phyloP scores from a whole-genome alignment of 2,113 vertebrate species.

The Enhydra lutris region DNA sequence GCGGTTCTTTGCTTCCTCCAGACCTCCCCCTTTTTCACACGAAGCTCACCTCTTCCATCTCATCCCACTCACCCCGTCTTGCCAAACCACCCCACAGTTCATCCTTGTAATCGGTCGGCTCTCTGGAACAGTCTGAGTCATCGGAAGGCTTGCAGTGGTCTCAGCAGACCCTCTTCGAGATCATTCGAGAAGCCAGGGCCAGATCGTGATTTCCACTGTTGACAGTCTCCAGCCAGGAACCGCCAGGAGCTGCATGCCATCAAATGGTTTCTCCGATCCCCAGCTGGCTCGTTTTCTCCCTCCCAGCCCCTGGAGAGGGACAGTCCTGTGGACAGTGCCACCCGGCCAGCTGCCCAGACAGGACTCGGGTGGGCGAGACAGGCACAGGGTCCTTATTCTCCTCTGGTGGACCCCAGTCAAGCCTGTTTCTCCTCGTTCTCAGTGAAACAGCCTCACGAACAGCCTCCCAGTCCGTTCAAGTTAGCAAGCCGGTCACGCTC shows the following conservation, averaged over 20 bases:
- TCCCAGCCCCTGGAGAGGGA: background rate
- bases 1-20: background rate
- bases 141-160: background rate
- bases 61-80: background rate
- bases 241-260: too few relatives aligned
- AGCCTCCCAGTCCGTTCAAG: background rate
- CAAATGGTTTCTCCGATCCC: background rate
- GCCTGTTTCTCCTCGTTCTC: background rate
- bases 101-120: background rate
- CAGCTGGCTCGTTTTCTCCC: background rate
- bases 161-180: background rate
- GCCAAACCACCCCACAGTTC: background rate
- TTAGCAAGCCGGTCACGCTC: background rate
- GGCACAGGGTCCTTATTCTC: background rate
- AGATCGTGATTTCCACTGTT: rapidly evolving
- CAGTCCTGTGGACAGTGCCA: background rate
- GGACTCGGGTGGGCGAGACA: background rate
- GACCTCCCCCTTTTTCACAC: background rate
- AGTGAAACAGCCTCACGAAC: background rate
- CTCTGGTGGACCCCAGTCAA: background rate
- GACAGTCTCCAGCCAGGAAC: background rate
- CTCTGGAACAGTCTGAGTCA: background rate
- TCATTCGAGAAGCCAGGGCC: background rate
- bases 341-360: background rate
- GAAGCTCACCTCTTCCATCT: background rate